Evolutionary conservation across 1,140 invertebrate species (phyloP).

Genomic region (Lutraria rhynchaena): DNA sequence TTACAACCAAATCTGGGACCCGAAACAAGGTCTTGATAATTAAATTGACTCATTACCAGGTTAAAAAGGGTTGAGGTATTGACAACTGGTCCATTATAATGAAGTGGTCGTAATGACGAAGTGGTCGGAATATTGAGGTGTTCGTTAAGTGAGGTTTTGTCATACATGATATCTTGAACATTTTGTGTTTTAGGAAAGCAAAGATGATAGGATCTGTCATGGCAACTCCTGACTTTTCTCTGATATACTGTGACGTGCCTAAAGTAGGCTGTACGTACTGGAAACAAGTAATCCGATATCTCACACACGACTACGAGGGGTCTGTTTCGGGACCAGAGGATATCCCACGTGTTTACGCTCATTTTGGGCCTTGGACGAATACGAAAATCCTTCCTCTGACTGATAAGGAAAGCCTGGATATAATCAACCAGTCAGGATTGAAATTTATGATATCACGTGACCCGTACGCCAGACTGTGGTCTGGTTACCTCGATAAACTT

Average conservation of each 20-base stretch:
- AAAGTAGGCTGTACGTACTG: slow-evolving; percentile 48
- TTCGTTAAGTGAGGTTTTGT: no score
- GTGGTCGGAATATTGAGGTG: no score
- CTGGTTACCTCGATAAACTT: slow-evolving; percentile 66
- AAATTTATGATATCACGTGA: slow-evolving; percentile 64
- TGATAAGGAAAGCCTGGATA: not conserved
- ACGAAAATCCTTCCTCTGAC: not conserved
- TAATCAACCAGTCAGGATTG: not conserved
- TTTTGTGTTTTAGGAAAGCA: slow-evolving; percentile 1
- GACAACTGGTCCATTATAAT: no score
- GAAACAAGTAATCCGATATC: slow-evolving; percentile 40
- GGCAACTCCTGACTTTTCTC: slow-evolving; percentile 7
- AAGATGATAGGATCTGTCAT: not conserved
- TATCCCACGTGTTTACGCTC: slow-evolving; percentile 34
- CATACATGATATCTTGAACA: no score
- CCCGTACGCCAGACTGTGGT: slow-evolving; percentile 65
- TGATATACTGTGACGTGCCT: slow-evolving; percentile 34
- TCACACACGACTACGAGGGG: slow-evolving; percentile 38
- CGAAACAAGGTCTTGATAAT: no score
- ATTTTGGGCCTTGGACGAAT: slow-evolving; percentile 37
- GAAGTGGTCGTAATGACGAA: no score
- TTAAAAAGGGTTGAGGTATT: no score
- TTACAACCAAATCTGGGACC: no score
- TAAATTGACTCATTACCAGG: no score
- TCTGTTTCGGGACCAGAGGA: slow-evolving; percentile 6